Evolutionary conservation across 2,797 vertebrate species (phyloP).

Genomic region (Telmatherina bonti): DNA sequence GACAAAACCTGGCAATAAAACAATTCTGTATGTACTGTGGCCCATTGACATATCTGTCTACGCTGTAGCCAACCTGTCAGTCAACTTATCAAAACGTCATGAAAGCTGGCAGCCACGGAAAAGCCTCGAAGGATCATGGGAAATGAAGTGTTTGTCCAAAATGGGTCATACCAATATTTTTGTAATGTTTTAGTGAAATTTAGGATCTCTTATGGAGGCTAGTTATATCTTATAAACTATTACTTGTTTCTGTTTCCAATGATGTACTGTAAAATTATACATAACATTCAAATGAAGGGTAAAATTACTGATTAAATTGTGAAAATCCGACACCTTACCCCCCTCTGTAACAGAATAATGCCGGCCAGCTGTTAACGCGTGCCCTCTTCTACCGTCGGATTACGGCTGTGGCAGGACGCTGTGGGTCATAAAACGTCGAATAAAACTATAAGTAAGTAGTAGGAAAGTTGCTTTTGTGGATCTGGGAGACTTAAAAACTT

Average conservation of each 20-base stretch:
- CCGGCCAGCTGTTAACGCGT: not conserved
- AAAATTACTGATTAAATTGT: not conserved
- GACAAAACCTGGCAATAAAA: too few relatives aligned
- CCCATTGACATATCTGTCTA: too few relatives aligned
- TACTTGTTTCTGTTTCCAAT: accelerated
- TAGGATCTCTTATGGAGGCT: accelerated
- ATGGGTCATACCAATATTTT: conserved; percentile 60
- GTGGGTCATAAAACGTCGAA: conserved; percentile 64
- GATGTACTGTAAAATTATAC: accelerated
- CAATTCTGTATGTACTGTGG: too few relatives aligned
- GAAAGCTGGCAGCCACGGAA: not conserved
- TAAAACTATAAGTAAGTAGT: conserved; percentile 69
- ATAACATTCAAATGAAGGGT: accelerated
- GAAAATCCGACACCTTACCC: not conserved
- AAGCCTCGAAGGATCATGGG: conserved; percentile 39
- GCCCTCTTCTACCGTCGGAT: conserved; percentile 73
- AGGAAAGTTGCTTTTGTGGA: not conserved
- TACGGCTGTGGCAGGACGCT: conserved; percentile 62
- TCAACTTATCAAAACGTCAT: not conserved
- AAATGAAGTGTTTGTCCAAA: conserved; percentile 53
- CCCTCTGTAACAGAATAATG: conserved; percentile 38
- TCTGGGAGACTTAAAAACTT: accelerated
- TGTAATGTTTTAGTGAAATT: not conserved
- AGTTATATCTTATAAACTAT: accelerated
- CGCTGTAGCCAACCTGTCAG: too few relatives aligned